A percentile compares a stretch with the other conserved stretches of the same genome.
Evolutionary conservation across 2,888 invertebrate genomes (phyloP).

Genomic region (Lamproptera curius): DNA sequence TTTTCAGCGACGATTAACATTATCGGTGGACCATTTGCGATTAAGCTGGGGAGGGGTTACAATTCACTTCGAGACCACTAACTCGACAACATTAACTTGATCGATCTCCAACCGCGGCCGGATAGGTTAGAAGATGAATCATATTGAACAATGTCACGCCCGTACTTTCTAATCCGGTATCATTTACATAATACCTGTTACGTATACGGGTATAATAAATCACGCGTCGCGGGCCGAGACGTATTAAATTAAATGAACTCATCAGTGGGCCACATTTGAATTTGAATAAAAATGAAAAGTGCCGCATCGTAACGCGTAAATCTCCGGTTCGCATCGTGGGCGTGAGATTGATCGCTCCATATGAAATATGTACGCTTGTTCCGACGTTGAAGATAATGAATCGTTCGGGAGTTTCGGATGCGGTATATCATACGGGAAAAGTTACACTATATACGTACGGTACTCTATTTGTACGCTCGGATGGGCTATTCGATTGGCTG

Average conservation of each 20-base stretch:
- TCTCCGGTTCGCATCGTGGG: conserved; percentile 46
- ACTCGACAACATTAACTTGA: conserved; percentile 7
- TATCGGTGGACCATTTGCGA: conserved; percentile 22
- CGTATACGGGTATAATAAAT: conserved; percentile 29
- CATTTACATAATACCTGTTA: conserved; percentile 30
- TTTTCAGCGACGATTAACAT: conserved; percentile 39
- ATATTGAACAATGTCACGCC: conserved; percentile 28
- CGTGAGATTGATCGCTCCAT: conserved; percentile 58
- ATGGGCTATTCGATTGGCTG: no score
- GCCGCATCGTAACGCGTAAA: conserved; percentile 41
- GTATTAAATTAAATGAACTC: conserved; percentile 46
- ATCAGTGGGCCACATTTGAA: conserved; percentile 45
- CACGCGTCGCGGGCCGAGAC: conserved; percentile 23
- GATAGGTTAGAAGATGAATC: conserved; percentile 8
- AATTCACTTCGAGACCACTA: neutral
- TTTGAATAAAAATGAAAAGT: conserved; percentile 55
- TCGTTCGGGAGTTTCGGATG: conserved; percentile 22
- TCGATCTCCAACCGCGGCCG: conserved; percentile 1
- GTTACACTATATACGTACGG: conserved; percentile 10
- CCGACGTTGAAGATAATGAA: conserved; percentile 26
- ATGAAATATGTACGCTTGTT: conserved; percentile 50
- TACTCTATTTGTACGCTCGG: conserved; percentile 3
- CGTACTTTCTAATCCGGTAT: conserved; percentile 28
- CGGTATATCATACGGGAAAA: conserved; percentile 24
- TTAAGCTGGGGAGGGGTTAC: conserved; percentile 4